phyloP scores from a whole-genome alignment of 2,888 invertebrate genomes.

The Hypolimnas misippus region DNA sequence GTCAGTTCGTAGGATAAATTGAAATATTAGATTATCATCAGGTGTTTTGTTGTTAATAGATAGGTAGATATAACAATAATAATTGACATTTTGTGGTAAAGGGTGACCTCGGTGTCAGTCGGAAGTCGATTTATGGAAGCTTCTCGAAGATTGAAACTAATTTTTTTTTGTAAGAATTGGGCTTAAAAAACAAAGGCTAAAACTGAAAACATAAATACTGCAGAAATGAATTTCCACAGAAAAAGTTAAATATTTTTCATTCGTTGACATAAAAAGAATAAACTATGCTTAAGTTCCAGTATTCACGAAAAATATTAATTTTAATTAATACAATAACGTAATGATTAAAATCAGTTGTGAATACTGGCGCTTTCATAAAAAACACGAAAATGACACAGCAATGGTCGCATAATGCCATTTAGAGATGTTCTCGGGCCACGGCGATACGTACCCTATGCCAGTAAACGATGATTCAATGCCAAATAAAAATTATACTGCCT shows the following conservation, averaged over 20 bases:
- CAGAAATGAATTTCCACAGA: constrained; percentile 36
- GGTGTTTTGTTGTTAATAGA: no score
- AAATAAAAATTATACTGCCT: no score
- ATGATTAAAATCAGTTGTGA: constrained; percentile 56
- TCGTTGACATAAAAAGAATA: constrained; percentile 30
- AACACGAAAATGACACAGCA: constrained; percentile 56
- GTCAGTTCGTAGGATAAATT: no score
- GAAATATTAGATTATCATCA: no score
- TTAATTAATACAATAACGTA: no score
- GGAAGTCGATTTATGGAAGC: no score
- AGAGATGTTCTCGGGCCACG: constrained; percentile 66
- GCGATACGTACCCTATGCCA: constrained; percentile 57
- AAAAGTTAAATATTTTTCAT: constrained; percentile 41
- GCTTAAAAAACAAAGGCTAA: no score
- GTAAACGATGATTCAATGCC: constrained; percentile 12
- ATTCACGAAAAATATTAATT: constrained; percentile 53
- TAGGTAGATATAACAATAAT: no score
- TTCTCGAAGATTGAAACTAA: no score
- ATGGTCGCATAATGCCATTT: constrained; percentile 67
- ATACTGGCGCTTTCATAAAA: constrained; percentile 64
- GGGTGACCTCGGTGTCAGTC: no score
- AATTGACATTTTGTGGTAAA: no score
- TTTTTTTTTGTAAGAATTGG: no score
- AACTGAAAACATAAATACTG: not conserved
- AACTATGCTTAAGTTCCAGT: constrained; percentile 56